These are phyloP conservation scores for Polypterus senegalus DNA, from an alignment of 2,113 vertebrate genomes.

Conservation along the genomic window DNA sequence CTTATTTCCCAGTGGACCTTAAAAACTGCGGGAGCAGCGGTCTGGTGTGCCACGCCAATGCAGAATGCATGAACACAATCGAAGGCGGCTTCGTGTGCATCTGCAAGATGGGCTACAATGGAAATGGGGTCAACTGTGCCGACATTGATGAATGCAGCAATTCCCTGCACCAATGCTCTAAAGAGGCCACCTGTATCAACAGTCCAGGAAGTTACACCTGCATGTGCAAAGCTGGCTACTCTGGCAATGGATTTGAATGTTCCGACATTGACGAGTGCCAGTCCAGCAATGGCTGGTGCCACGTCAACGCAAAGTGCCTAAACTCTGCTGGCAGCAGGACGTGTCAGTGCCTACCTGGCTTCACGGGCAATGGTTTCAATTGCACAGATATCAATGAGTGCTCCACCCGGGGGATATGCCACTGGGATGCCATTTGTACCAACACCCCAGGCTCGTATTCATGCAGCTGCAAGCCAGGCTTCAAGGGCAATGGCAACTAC, in stretches of 20 bases:
- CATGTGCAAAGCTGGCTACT: conserved; percentile 43
- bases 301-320: conserved; percentile 38
- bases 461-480: conserved; percentile 56
- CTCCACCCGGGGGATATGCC: conserved; percentile 32
- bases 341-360: conserved; percentile 50
- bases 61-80: conserved; percentile 40
- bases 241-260: conserved; percentile 45
- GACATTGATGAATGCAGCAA: conserved; percentile 53
- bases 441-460: conserved; percentile 56
- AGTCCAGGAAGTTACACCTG: conserved; percentile 51
- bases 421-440: conserved; percentile 64
- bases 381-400: conserved; percentile 56
- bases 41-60: conserved; percentile 35
- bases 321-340: conserved; percentile 43
- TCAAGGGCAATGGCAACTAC: conserved; percentile 65
- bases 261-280: conserved; percentile 54
- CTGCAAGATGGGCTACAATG: conserved; percentile 46
- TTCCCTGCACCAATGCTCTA: conserved; percentile 39
- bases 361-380: conserved; percentile 43
- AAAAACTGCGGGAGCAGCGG: conserved; percentile 37
- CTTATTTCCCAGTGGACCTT: conserved; percentile 27
- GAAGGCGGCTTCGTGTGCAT: conserved; percentile 30
- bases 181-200: conserved; percentile 43
- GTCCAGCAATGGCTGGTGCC: conserved; percentile 50
- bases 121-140: conserved; percentile 38